phyloP scores from a whole-genome alignment of 2,888 invertebrate species.

The Tenthredo livida region DNA sequence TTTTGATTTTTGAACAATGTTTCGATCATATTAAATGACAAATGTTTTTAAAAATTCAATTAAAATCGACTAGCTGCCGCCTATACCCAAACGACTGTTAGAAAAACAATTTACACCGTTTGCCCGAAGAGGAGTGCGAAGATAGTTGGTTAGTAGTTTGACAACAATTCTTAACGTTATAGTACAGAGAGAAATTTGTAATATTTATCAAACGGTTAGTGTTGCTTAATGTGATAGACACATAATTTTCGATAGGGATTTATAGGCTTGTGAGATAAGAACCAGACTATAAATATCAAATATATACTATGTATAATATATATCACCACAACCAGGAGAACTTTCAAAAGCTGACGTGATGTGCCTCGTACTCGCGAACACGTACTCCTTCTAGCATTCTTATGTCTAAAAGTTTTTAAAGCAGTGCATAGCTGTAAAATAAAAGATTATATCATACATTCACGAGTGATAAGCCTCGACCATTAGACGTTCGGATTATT shows the following conservation, averaged over 20 bases:
- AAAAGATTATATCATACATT: background rate
- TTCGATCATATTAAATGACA: background rate
- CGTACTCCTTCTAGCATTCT: background rate
- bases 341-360: conserved; percentile 3
- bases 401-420: conserved; percentile 9
- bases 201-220: background rate
- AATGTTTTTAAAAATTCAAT: background rate
- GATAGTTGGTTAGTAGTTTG: conserved; percentile 9
- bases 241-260: background rate
- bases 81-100: conserved; percentile 70
- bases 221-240: background rate
- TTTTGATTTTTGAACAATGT: background rate
- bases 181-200: background rate
- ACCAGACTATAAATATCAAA: background rate
- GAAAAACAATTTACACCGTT: conserved; percentile 76
- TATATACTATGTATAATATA: background rate
- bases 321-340: conserved; percentile 41
- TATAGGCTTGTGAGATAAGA: background rate
- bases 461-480: background rate
- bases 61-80: conserved; percentile 16
- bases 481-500: conserved; percentile 14
- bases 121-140: background rate
- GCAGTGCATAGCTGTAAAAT: conserved; percentile 47
- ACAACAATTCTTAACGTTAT: background rate
- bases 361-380: background rate